Evolutionary conservation across 2,113 vertebrate species (phyloP), one percentile per base, ranked within the genome.

Genomic region (Progne subis): DNA sequence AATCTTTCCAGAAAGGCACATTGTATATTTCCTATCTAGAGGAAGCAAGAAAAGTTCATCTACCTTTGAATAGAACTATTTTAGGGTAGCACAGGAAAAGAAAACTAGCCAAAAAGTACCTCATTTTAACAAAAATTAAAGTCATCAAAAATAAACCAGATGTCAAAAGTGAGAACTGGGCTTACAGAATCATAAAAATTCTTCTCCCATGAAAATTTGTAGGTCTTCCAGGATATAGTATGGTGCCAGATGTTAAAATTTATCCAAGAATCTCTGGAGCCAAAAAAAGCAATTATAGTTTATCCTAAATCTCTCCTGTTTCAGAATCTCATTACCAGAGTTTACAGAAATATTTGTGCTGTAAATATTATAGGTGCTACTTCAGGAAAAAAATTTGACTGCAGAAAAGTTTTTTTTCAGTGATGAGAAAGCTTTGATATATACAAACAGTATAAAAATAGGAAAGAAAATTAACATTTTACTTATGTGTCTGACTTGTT

Each of bases 241-340:
- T 67, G 18, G 4, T 67, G 47, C 50, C 94, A 95, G 84, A 92
- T 86, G 91, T 88, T 82, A 89, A 83, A 85, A 92, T 55, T 92
- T 91, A 84, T 90, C 88, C 20, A 84, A 86, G 46, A 71, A 69
- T 79, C 95, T 95, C 96, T 70, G 46, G 80, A 94, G 94, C 74
- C 18, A 75, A 14, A 46, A 89, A 92, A 94, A 75, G 74, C 64
- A 95, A 94, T 97, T 93, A 94, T 68, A 53, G 5, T 24, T 89
- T 41, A 85, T 68, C 91, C 64, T 93, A 91, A 75, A 79, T 82
- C 68, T 94, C 75, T 94, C 59, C 23, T 52, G 47, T 79, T 96
- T 80, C 77, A 56, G 77, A 93, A 94, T 86, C 75, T 96, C 81
- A 95, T 95, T 92, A 91, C 10, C 29, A 81, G 47, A 92, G 53